Conservation (phyloP, 2,888 invertebrate species). For the Acronicta leporina region DNA sequence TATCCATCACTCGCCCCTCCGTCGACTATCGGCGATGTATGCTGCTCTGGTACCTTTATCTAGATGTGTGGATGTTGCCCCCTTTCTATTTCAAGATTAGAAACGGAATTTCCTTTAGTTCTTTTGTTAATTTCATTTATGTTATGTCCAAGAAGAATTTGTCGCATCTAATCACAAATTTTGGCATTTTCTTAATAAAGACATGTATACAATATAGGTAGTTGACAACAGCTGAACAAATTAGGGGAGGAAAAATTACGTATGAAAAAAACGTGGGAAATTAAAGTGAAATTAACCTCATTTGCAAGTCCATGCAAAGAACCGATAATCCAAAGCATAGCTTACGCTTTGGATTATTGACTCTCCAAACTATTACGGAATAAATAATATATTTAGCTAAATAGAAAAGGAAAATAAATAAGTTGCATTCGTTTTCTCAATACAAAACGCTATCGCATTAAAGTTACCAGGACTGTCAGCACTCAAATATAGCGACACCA, state of each 20-base stretch:
- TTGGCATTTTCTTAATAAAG: too few species aligned
- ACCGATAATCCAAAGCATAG: too few species aligned
- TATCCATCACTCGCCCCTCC: constrained; percentile 88
- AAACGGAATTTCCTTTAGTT: constrained; percentile 73
- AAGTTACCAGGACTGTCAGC: constrained; percentile 49
- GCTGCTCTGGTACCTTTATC: constrained; percentile 73
- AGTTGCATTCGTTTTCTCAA: constrained; percentile 27
- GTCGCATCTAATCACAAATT: constrained; percentile 28
- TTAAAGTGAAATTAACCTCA: too few species aligned
- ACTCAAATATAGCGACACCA: constrained; percentile 53
- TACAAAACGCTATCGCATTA: constrained; percentile 43
- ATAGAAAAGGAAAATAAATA: neutral
- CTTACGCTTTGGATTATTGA: neutral
- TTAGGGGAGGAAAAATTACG: too few species aligned
- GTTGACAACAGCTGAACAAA: too few species aligned
- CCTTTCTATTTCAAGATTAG: constrained; percentile 82
- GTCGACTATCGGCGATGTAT: constrained; percentile 82
- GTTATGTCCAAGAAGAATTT: constrained; percentile 58
- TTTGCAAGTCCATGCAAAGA: too few species aligned
- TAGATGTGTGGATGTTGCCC: constrained; percentile 82
- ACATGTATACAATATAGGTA: too few species aligned
- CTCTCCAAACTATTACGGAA: too few species aligned
- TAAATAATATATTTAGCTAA: too few species aligned
- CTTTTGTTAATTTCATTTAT: constrained; percentile 63
- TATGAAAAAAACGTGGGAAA: too few species aligned